Base-by-base conservation (phyloP, 1,140 invertebrate genomes). In the Ceratina australensis region DNA sequence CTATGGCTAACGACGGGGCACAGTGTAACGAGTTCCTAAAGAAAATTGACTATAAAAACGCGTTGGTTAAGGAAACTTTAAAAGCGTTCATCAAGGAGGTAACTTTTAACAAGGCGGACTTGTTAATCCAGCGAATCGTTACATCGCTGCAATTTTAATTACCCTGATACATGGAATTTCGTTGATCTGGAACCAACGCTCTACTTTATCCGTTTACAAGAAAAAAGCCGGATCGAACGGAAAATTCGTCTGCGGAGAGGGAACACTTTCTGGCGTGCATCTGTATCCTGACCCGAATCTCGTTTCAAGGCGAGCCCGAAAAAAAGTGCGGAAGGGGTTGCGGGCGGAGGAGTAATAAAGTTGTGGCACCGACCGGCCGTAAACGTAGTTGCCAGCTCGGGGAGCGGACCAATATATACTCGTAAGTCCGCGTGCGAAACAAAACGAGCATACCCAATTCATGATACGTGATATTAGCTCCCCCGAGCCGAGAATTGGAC, bases 371-470 rank as follows among this genome's bases (percentile, higher is more conserved):
- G 26, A 42, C 24, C 15, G 49, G 20, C 26, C 4, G 47, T 63
- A 74, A 66, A 65, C 12, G 13, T 74, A 42, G 49, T 66, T 47
- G 20, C 50, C n/a, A 22, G 26, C 20, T 18, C 1, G 60, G 15
- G 42, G 42, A 73, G 20, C 7, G 16, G 49, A 20, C 2, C 12
- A 50, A 54, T 63, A 72, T 33, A 49, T 52, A 42, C 33, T 42
- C 3, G 33, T 42, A 42, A 42, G 24, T 54, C 26, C 15, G n/a
- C 59, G 26, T 54, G n/a, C 26, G 16, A 54, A 42, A 54, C 22
- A 61, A 63, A 63, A 64, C 49, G 63, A 63, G 2, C n/a, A 50
- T 61, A n/a, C 3, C n/a, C 59, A 15, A 72, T 71, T 47, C 18
- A 52, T 26, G 18, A 1, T 2, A 60, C 13, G 20, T 13, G n/a